These are phyloP conservation scores for Aphidoletes aphidimyza DNA, from an alignment of 2,888 invertebrate species.

Conservation along the genomic window DNA sequence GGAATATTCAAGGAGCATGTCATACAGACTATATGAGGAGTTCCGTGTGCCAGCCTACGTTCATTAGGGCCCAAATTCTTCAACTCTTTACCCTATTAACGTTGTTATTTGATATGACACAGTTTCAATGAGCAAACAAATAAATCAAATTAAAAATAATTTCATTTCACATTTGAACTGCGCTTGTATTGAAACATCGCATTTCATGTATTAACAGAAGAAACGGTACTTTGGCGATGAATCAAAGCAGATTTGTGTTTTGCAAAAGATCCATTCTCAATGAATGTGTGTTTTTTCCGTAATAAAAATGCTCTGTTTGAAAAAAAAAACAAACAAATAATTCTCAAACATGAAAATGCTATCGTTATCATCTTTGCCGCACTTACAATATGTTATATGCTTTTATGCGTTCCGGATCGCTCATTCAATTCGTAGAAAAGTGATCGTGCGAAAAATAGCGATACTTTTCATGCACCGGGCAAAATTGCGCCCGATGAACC, in stretches of 20 bases:
- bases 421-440: conserved; percentile 20
- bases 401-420: background rate
- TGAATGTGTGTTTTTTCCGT: background rate
- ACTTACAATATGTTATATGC: conserved; percentile 34
- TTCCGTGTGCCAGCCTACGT: conserved; percentile 6
- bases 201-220: background rate
- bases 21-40: background rate
- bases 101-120: background rate
- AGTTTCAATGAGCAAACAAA: conserved; percentile 43
- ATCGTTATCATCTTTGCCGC: conserved; percentile 36
- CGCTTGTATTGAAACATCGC: background rate
- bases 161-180: conserved; percentile 33
- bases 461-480: background rate
- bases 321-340: background rate
- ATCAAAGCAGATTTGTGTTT: background rate
- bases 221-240: background rate
- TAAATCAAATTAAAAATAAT: conserved; percentile 29
- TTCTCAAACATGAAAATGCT: conserved; percentile 21
- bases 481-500: background rate
- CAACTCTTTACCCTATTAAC: conserved; percentile 21
- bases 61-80: conserved; percentile 26
- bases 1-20: conserved; percentile 20
- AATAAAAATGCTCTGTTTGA: background rate
- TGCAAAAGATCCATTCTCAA: background rate
- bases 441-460: conserved; percentile 30